Conservation (phyloP, 1,140 invertebrate genomes). For the Macrosteles quadrilineatus region DNA sequence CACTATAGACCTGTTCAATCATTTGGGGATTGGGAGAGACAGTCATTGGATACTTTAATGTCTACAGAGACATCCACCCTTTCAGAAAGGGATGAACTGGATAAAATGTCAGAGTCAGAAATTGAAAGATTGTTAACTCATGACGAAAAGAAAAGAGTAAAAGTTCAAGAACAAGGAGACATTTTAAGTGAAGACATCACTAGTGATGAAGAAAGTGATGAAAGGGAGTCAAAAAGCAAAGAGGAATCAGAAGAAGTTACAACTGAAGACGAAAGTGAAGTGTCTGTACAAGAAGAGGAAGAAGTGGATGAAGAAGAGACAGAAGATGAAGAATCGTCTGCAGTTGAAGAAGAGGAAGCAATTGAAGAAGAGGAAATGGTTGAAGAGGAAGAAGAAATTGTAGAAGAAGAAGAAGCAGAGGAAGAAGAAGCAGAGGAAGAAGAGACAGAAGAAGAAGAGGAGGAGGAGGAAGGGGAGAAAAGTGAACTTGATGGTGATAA, state of each 20-base stretch:
- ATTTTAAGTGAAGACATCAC: not conserved
- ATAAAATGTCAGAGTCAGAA: not conserved
- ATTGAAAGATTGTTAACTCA: not conserved
- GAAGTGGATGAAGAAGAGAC: not conserved
- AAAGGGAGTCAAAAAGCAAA: not conserved
- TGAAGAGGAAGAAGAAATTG: constrained; percentile 1
- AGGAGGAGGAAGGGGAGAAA: not conserved
- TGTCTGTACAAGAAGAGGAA: not conserved
- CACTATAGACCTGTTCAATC: too few species aligned
- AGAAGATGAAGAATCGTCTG: not conserved
- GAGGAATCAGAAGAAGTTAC: not conserved
- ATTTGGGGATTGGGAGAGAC: not conserved
- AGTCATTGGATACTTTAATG: not conserved
- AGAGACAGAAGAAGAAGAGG: not conserved
- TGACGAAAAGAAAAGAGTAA: not conserved
- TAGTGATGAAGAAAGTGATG: not conserved
- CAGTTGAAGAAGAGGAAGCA: not conserved
- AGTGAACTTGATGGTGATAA: not conserved
- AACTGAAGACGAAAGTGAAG: not conserved
- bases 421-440: constrained; percentile 7
- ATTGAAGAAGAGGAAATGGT: not conserved
- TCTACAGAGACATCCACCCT: not conserved
- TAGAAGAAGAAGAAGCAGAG: not conserved
- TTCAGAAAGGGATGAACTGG: not conserved
- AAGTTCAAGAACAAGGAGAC: not conserved